Base-by-base conservation (phyloP, 2,797 vertebrate species). In the Girardinus metallicus region DNA sequence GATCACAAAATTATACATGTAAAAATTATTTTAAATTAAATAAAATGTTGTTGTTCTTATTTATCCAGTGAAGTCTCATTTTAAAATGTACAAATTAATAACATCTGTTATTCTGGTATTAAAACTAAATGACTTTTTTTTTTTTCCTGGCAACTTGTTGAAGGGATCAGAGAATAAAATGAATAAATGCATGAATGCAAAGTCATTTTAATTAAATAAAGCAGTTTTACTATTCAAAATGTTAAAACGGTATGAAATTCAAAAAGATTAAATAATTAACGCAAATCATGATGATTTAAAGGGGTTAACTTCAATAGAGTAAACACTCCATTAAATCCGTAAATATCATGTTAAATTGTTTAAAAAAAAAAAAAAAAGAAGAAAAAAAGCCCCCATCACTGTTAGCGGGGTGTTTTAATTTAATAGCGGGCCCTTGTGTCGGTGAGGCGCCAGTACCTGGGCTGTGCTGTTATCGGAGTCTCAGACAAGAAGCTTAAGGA, bases 401-500 rank as follows among this genome's bases (percentile, higher is more conserved):
- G 66, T n/a, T 2, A 41, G 16, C 2, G 23, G 36, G 36, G 8
- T 1, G 2, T 62, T 34, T 0, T 71, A 82, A 88, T 89, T 71
- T 82, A 84, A 86, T 74, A 78, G 34, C 16, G 66, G 62, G 74
- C 5, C 53, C 64, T 9, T 18, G 55, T 23, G 18, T 31, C n/a
- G 53, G 26, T 34, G 23, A 26, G 18, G 12, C 23, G 34, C 75
- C 26, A 4, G 18, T 75, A 87, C 89, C 87, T 89, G 86, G 0
- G 64, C 80, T 62, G 82, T 2, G 82, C 80, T 80, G 77, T 91
- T 92, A 91, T 92, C 91, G 76, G 92, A 93, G 90, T 94, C 89
- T 75, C 88, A 90, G 91, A 94, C 95, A 92, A 90, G 94, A 91
- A 88, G 94, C 94, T 95, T 93, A 95, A 91, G 76, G 26, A 46